These are phyloP conservation scores for Pygocentrus nattereri DNA, from an alignment of 2,797 vertebrate species.

Conservation along the genomic window DNA sequence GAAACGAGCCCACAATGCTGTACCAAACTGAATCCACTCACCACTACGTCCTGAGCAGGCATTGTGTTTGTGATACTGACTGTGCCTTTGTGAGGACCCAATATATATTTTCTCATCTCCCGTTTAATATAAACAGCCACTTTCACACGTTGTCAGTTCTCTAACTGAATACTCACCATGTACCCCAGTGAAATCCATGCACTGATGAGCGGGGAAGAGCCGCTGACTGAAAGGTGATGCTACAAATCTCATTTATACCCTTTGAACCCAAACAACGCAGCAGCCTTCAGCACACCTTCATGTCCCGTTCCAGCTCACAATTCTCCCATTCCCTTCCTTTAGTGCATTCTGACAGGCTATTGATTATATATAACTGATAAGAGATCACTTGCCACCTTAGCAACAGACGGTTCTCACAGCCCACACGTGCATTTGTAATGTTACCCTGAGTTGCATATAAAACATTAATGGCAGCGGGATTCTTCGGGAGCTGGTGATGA, in stretches of 20 bases:
- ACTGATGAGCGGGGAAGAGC: not conserved
- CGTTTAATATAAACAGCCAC: not conserved
- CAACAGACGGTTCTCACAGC: conserved; percentile 54
- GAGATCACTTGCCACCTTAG: conserved; percentile 57
- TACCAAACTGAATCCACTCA: not conserved
- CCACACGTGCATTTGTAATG: conserved; percentile 65
- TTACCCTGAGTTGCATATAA: conserved; percentile 81
- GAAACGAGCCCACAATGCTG: not conserved
- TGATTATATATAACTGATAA: conserved; percentile 49
- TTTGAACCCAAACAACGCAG: not conserved
- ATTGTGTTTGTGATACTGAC: not conserved
- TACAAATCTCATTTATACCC: not conserved
- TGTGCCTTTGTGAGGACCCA: not conserved
- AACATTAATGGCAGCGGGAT: conserved; percentile 86
- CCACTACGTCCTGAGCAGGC: not conserved
- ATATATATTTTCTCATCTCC: not conserved
- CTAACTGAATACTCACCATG: not conserved
- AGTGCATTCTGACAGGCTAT: conserved; percentile 42
- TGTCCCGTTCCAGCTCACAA: not conserved
- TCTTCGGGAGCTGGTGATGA: conserved; percentile 85
- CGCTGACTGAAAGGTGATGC: not conserved
- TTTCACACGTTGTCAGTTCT: too few species aligned
- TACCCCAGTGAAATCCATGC: not conserved
- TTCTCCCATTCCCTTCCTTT: conserved; percentile 18
- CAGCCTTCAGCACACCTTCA: not conserved